Evolutionary conservation across 2,888 invertebrate genomes (phyloP).

Genomic region (Aleiodes leptofemur): DNA sequence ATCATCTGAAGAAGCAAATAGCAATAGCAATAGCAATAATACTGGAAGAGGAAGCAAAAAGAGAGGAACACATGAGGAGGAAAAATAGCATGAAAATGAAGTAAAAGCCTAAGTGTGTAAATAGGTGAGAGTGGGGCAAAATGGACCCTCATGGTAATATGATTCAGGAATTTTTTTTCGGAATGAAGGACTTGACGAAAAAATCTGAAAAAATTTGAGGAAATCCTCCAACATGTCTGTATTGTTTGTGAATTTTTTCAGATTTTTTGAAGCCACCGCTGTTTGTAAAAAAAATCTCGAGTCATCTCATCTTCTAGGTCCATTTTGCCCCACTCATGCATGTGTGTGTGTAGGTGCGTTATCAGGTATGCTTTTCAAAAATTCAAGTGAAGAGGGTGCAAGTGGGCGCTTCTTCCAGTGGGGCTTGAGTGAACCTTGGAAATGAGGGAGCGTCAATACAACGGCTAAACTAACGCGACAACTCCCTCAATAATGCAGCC

Average conservation of each 20-base stretch:
- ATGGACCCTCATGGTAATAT: too few species aligned
- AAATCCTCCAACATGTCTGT: too few species aligned
- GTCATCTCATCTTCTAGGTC: too few species aligned
- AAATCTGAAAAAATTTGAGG: too few species aligned
- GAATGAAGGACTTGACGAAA: too few species aligned
- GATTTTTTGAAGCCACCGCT: too few species aligned
- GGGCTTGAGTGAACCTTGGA: slow-evolving; percentile 23
- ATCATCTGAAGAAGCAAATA: neutral
- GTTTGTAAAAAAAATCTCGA: too few species aligned
- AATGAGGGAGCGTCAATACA: slow-evolving; percentile 45
- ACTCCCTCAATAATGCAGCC: slow-evolving; percentile 55
- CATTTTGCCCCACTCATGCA: too few species aligned
- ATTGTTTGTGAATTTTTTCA: too few species aligned
- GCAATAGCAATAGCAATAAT: too few species aligned
- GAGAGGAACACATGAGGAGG: neutral
- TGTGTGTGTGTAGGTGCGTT: neutral
- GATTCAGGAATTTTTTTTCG: too few species aligned
- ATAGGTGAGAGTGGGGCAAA: too few species aligned
- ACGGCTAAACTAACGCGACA: neutral
- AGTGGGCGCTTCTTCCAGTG: slow-evolving; percentile 27
- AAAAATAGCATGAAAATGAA: neutral
- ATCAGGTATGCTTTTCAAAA: slow-evolving; percentile 15
- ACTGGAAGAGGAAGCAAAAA: neutral
- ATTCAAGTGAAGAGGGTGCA: slow-evolving; percentile 35
- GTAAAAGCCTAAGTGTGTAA: neutral